These are phyloP conservation scores for Pontoporia blainvillei DNA, from an alignment of 2,113 vertebrate genomes.

Conservation along the genomic window DNA sequence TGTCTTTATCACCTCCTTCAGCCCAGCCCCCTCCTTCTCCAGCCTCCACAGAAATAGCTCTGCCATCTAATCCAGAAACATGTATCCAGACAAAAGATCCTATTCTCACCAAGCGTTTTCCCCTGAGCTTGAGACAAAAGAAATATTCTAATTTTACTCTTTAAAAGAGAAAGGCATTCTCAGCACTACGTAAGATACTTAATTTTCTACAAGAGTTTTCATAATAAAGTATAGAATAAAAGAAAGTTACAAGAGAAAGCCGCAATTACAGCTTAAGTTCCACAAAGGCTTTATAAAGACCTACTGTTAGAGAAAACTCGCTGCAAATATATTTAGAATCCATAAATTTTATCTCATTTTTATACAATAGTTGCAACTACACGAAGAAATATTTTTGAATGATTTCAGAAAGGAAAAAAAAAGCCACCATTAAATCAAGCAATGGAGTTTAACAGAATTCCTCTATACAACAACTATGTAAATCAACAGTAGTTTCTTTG, in stretches of 20 bases:
- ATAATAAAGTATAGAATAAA: not conserved
- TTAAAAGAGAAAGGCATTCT: not conserved
- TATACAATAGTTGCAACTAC: not conserved
- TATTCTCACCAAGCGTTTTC: not conserved
- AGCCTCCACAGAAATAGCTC: not conserved
- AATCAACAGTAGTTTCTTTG: conserved; percentile 51
- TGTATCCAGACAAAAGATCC: not conserved
- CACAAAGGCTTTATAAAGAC: not conserved
- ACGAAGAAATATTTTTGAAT: conserved; percentile 30
- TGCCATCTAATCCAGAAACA: not conserved
- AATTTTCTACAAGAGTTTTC: not conserved
- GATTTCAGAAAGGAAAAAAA: not conserved
- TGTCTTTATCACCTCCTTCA: not conserved
- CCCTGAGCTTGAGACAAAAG: not conserved
- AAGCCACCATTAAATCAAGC: conserved; percentile 1
- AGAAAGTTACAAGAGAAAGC: not conserved
- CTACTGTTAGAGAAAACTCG: not conserved
- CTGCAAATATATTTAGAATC: conserved; percentile 24
- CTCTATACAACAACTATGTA: conserved; percentile 30
- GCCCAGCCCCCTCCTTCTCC: too few species aligned
- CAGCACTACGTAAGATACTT: conserved; percentile 3
- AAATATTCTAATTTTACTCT: not conserved
- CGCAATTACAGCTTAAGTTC: not conserved
- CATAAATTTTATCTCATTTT: conserved; percentile 25
- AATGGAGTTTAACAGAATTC: conserved; percentile 29